Conservation (phyloP, 2,113 vertebrate genomes). For the Microtus pennsylvanicus region DNA sequence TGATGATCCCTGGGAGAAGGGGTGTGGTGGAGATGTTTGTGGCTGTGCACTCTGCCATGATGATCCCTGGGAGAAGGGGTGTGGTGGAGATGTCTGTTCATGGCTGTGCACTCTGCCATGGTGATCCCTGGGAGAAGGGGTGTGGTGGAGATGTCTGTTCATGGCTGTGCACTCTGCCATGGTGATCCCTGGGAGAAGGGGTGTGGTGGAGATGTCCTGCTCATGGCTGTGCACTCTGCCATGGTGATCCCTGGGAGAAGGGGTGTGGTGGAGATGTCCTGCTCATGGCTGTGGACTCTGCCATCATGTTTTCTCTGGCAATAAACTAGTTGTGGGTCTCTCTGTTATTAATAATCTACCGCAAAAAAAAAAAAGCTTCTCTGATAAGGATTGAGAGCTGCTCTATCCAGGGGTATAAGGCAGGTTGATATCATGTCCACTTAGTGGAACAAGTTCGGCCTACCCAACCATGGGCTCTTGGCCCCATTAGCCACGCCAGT, state of each 20-base stretch:
- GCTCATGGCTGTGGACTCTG: neutral
- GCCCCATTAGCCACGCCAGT: neutral
- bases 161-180: neutral
- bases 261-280: no score
- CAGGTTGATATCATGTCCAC: neutral
- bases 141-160: no score
- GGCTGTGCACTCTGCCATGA: no score
- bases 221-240: neutral
- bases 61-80: no score
- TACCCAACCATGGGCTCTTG: neutral
- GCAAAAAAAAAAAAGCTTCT: neutral
- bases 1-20: no score
- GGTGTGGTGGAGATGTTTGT: no score
- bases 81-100: no score
- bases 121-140: no score
- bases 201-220: no score
- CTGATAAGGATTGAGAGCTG: neutral
- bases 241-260: no score
- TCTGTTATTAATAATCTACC: neutral
- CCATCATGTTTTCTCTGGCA: neutral
- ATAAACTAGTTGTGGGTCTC: neutral
- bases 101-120: no score
- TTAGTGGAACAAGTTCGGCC: neutral
- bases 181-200: no score
- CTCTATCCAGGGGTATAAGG: neutral